Evolutionary conservation across 2,113 vertebrate genomes (phyloP), one percentile per base, ranked within the genome.

Genomic region (Xiphophorus maculatus): DNA sequence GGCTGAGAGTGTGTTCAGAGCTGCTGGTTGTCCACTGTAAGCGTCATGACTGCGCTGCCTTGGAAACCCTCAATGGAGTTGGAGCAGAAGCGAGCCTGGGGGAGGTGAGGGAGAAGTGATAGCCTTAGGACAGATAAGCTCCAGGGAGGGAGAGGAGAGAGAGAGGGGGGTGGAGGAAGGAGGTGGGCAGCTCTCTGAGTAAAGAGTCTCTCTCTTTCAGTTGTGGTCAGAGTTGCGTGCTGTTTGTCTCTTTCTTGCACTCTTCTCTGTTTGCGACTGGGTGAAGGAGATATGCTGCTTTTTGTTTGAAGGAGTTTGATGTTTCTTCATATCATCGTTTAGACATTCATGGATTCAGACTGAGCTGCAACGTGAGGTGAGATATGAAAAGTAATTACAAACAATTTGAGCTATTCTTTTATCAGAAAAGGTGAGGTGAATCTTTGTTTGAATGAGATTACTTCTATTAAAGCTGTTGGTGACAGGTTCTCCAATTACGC

Each of bases 51-150:
- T 1, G 71, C 10, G 82, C 84, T 85, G 33, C 84, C 84, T 84
- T 87, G 84, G 87, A 90, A 89, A 91, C 86, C 51, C 69, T 77
- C 65, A 40, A 67, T 28, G 29, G 83, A 88, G 87, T 90, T 78
- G 44, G 51, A 80, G 84, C 63, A 61, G 63, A 77, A 73, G 79
- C 77, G 80, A 76, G 73, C 44, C 5, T n/a, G 61, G 76, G 80
- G 79, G 35, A 32, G 76, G 69, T 44, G 29, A 68, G 76, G 71
- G 76, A 84, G 85, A 87, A 86, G 91, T 83, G 87, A 87, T 87
- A 90, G 87, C 89, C 90, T 86, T 73, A 70, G 90, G 90, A 85
- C 88, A 90, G 89, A 91, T 91, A 90, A 93, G 90, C 93, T 92
- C 90, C 73, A 79, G 89, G 91, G 92, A 93, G 87, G 48, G 76